Conservation (phyloP, 2,888 invertebrate species). For the Alcis repandata region DNA sequence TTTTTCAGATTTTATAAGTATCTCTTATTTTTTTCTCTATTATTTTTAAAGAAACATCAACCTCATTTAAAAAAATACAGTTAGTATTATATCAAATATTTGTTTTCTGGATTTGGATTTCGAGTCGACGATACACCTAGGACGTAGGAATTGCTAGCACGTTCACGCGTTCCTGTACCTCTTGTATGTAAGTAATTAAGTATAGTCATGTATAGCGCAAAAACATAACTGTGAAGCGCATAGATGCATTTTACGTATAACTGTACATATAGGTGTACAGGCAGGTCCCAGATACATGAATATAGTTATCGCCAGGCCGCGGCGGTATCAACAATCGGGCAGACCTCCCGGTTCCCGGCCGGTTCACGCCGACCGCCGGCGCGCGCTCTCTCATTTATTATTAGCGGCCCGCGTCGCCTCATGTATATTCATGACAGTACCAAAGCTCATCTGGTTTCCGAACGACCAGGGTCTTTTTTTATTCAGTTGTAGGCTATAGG, state of each 20-base stretch:
- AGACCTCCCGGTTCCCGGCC: conserved; percentile 18
- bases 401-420: conserved; percentile 29
- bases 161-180: too few relatives aligned
- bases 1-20: too few relatives aligned
- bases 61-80: too few relatives aligned
- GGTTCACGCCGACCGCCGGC: conserved; percentile 14
- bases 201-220: background rate
- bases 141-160: too few relatives aligned
- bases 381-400: conserved; percentile 33
- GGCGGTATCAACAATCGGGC: conserved; percentile 13
- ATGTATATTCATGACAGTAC: conserved; percentile 35
- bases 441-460: conserved; percentile 23
- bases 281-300: background rate
- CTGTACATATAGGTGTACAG: background rate
- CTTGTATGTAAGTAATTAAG: too few relatives aligned
- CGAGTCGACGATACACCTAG: too few relatives aligned
- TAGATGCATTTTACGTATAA: background rate
- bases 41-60: too few relatives aligned
- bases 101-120: too few relatives aligned
- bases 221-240: background rate
- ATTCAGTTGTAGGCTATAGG: too few relatives aligned
- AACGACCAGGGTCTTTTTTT: too few relatives aligned
- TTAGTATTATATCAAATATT: too few relatives aligned
- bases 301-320: conserved; percentile 7
- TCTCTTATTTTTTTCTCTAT: too few relatives aligned